These are phyloP conservation scores for Drosophila tsacasi DNA, from an alignment of 1,140 invertebrate species.

Conservation along the genomic window DNA sequence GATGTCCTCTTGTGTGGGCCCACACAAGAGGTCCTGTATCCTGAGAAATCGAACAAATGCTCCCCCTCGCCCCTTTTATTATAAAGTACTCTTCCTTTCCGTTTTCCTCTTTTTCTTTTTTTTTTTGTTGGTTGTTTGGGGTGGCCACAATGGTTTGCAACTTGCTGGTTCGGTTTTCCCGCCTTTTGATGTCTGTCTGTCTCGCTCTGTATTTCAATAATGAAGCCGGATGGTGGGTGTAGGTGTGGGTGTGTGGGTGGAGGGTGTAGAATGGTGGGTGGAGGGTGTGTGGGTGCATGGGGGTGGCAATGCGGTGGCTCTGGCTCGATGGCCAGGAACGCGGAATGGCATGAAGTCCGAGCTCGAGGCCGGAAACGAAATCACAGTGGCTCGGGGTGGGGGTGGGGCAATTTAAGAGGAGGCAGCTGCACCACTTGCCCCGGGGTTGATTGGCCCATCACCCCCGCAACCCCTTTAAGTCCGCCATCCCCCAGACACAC, in stretches of 20 bases:
- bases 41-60: conserved; percentile 80
- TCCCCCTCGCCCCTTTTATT: conserved; percentile 29
- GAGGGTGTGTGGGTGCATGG: background rate
- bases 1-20: conserved; percentile 84
- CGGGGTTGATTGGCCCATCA: conserved; percentile 34
- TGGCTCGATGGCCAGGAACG: conserved; percentile 38
- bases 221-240: conserved; percentile 60
- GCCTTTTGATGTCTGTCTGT: conserved; percentile 52
- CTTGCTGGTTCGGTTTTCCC: conserved; percentile 57
- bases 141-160: conserved; percentile 77
- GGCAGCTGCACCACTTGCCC: conserved; percentile 45
- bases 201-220: conserved; percentile 68
- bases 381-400: conserved; percentile 12
- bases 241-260: background rate
- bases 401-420: conserved; percentile 38
- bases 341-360: conserved; percentile 64
- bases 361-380: conserved; percentile 28
- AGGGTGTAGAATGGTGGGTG: background rate
- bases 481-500: conserved; percentile 4
- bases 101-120: background rate
- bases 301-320: conserved; percentile 21
- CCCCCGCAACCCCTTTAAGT: too few relatives aligned
- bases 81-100: conserved; percentile 11
- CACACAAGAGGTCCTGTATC: conserved; percentile 71
- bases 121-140: conserved; percentile 48